These are phyloP conservation scores for Andrena praecox DNA, from an alignment of 2,888 invertebrate genomes.

Conservation along the genomic window DNA sequence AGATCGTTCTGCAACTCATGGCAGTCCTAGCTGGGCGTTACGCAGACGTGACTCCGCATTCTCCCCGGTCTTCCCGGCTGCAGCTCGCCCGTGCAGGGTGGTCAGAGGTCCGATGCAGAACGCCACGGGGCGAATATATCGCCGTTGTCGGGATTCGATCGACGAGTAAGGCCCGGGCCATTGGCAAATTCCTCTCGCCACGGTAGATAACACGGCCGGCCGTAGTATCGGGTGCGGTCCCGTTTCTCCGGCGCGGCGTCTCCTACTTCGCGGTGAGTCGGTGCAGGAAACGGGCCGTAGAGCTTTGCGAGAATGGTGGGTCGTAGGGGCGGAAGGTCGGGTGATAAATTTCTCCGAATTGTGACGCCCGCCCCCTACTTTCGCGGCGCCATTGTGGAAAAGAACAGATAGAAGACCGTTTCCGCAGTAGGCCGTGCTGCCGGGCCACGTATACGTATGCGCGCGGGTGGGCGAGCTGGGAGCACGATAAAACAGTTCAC, in stretches of 20 bases:
- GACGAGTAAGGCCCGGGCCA: constrained; percentile 29
- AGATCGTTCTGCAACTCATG: constrained; percentile 20
- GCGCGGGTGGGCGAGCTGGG: not conserved
- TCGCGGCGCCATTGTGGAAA: constrained; percentile 55
- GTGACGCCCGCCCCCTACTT: constrained; percentile 59
- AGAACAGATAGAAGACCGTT: constrained; percentile 60
- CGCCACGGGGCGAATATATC: not conserved
- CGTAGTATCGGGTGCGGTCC: constrained; percentile 36
- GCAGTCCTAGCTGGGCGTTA: not conserved
- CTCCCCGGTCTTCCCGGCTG: not conserved
- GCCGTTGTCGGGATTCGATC: constrained; percentile 18
- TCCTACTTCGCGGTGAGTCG: constrained; percentile 44
- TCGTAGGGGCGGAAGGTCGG: constrained; percentile 67
- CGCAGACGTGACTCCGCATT: not conserved
- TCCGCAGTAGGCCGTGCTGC: constrained; percentile 46
- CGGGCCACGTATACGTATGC: constrained; percentile 1
- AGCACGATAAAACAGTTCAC: constrained; percentile 36
- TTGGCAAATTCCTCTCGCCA: constrained; percentile 40
- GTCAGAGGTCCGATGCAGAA: not conserved
- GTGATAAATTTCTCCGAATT: constrained; percentile 73
- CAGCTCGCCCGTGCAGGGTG: not conserved
- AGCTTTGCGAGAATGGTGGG: constrained; percentile 62
- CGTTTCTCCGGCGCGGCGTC: constrained; percentile 39
- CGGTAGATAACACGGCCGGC: constrained; percentile 27
- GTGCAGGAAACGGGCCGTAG: constrained; percentile 50